Evolutionary conservation across 2,888 invertebrate species (phyloP).

Genomic region (Eupelmus urozonus): DNA sequence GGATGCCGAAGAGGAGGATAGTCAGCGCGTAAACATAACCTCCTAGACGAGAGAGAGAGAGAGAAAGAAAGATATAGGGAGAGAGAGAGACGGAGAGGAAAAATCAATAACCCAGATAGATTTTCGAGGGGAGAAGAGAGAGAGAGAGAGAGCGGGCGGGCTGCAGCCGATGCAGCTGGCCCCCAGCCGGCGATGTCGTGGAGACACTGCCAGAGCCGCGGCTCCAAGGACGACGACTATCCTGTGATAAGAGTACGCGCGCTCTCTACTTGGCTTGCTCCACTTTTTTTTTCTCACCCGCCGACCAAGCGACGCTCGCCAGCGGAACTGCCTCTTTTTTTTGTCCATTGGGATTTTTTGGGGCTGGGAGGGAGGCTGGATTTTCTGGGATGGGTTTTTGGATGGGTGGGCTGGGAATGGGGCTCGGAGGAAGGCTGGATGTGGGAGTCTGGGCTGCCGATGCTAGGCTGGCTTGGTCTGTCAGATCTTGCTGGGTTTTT

Average conservation of each 20-base stretch:
- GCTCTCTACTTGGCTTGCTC: constrained; percentile 5
- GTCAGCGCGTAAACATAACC: constrained; percentile 58
- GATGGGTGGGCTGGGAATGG: neutral
- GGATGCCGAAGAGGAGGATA: too few species aligned
- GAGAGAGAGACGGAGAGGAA: too few species aligned
- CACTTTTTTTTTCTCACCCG: constrained; percentile 38
- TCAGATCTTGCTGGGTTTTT: too few species aligned
- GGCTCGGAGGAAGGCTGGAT: too few species aligned
- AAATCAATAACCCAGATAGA: constrained; percentile 72
- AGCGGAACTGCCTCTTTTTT: neutral
- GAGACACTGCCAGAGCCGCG: constrained; percentile 58
- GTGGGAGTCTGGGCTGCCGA: too few species aligned
- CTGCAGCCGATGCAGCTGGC: neutral
- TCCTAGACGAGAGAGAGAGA: constrained; percentile 60
- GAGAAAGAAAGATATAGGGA: constrained; percentile 36
- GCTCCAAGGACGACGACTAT: constrained; percentile 54
- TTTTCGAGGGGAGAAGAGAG: constrained; percentile 30
- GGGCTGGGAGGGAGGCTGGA: too few species aligned
- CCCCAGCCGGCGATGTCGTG: constrained; percentile 53
- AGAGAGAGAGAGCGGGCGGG: too few species aligned
- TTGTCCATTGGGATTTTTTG: too few species aligned
- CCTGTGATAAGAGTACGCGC: constrained; percentile 47
- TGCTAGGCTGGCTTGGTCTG: too few species aligned
- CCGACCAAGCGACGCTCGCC: too few species aligned
- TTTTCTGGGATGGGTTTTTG: neutral